Evolutionary conservation across 2,888 invertebrate species (phyloP).

Genomic region (Palloptera scutellata): DNA sequence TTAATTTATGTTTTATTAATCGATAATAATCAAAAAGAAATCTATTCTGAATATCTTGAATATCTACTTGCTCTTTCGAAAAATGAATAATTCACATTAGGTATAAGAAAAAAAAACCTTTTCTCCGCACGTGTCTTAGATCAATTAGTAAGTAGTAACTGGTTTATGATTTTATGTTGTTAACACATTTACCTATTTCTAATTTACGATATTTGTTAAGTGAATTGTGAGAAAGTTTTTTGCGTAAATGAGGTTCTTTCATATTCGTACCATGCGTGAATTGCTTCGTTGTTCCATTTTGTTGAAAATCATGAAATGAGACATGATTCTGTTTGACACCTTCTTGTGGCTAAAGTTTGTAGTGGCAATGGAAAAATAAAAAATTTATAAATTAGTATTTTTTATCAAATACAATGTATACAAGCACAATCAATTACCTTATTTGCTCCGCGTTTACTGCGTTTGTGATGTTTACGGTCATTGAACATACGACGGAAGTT

Average conservation of each 20-base stretch:
- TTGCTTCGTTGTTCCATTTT: slow-evolving; percentile 85
- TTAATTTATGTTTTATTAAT: not conserved
- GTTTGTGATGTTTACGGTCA: slow-evolving; percentile 84
- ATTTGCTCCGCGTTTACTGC: slow-evolving; percentile 80
- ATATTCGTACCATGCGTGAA: slow-evolving; percentile 84
- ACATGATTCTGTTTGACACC: slow-evolving; percentile 85
- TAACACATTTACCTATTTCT: slow-evolving; percentile 64
- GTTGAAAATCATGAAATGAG: slow-evolving; percentile 88
- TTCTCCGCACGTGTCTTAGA: no score
- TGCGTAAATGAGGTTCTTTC: slow-evolving; percentile 73
- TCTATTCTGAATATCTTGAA: no score
- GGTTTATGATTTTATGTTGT: slow-evolving; percentile 29
- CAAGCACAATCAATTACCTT: slow-evolving; percentile 68
- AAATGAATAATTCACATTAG: no score
- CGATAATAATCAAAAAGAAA: no score
- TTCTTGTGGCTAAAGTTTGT: slow-evolving; percentile 70
- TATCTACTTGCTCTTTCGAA: no score
- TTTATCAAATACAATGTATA: slow-evolving; percentile 5
- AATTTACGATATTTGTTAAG: slow-evolving; percentile 66
- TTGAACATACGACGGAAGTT: slow-evolving; percentile 88
- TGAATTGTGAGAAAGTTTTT: slow-evolving; percentile 65
- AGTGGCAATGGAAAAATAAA: not conserved
- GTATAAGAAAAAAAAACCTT: no score
- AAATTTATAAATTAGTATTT: not conserved
- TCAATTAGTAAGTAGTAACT: slow-evolving; percentile 28